Evolutionary conservation across 1,140 invertebrate genomes (phyloP).

Genomic region (Pseudomyrmex sp.): DNA sequence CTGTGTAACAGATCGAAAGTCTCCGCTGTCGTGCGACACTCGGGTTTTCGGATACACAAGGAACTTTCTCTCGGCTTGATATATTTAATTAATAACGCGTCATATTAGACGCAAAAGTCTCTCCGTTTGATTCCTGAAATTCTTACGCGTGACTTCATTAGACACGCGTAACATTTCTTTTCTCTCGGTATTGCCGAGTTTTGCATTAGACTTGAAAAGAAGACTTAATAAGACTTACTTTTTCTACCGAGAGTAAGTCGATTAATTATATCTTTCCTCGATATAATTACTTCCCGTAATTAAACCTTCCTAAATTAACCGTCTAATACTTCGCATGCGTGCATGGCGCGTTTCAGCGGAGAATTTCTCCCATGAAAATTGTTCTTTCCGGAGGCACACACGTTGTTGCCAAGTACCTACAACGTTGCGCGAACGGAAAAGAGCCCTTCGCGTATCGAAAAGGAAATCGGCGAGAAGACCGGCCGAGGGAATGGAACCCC

Average conservation of each 20-base stretch:
- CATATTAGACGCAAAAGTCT: background rate
- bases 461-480: conserved; percentile 53
- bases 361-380: conserved; percentile 41
- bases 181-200: background rate
- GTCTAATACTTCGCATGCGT: background rate
- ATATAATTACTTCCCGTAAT: conserved; percentile 52
- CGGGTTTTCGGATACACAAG: background rate
- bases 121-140: background rate
- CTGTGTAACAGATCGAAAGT: conserved; percentile 10
- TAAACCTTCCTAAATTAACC: conserved; percentile 1
- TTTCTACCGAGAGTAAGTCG: background rate
- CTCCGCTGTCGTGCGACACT: background rate
- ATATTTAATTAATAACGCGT: background rate
- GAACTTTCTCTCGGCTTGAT: background rate
- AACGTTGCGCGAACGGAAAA: conserved; percentile 10
- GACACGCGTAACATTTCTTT: background rate
- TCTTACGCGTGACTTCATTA: background rate
- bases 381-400: background rate
- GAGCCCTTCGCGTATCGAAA: conserved; percentile 47
- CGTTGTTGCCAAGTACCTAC: background rate
- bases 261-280: conserved; percentile 39
- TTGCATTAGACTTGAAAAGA: background rate
- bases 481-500: conserved; percentile 55
- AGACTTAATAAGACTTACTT: too few species aligned
- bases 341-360: background rate